Evolutionary conservation across 2,113 vertebrate species (phyloP), one percentile per base, ranked within the genome.

Genomic region (Grus americana): DNA sequence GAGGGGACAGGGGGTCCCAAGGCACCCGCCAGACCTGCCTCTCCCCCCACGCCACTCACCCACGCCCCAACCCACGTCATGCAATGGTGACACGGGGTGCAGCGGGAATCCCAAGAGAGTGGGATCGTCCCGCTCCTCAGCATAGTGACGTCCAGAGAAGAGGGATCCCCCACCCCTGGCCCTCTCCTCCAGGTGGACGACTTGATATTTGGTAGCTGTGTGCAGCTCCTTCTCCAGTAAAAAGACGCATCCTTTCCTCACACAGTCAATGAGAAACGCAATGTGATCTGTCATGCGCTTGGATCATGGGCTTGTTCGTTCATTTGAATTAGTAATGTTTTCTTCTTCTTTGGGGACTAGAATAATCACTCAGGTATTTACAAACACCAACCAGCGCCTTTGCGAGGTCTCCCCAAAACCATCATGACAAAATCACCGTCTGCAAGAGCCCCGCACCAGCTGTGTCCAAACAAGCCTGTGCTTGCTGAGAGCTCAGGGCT

Each of bases 401-500:
- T 13, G 18, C 6, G 61, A 90, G 92, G 88, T 96, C 90, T 95
- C 74, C 88, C 91, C 86, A 65, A 93, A 96, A 90, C 61, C 85
- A 98, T 99, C 99, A 98, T 95, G 98, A 98, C 97, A 98, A 98
- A 97, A 98, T 97, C 92, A 99, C 97, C 26, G 98, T 98, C 58
- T 98, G 98, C 97, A 98, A 98, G 91, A 97, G 97, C 94, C 97
- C 98, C 49, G 71, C 95, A n/a, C 96, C 97, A 88, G 97, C 95
- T 93, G 97, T 96, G 98, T 98, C 98, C 98, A 98, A 98, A 95
- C 93, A 96, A 90, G 96, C 97, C 73, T 63, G 92, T 65, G 96
- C 81, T 21, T 91, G 92, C 24, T 94, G 97, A 76, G 97, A 92
- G 85, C 95, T 95, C 9, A 89, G 97, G 10, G 95, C 84, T 93